Percentiles rank a stretch among this genome's conserved stretches.
Conservation (phyloP, 2,797 vertebrate species). For the Premnoplex brunnescens region DNA sequence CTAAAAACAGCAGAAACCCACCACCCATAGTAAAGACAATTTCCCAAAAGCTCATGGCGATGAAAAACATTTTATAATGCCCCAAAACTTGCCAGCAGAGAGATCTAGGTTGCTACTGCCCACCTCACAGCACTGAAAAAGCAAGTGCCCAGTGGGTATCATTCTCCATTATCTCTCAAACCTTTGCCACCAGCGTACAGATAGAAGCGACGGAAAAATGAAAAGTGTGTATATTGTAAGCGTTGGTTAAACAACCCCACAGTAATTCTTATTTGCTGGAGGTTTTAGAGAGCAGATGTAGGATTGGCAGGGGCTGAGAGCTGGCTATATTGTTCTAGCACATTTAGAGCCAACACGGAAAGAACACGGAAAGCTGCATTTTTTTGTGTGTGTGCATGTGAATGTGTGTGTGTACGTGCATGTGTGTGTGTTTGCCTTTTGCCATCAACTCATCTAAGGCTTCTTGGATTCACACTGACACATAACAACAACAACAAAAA, state of each 20-base stretch:
- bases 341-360: conserved; percentile 76
- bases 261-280: conserved; percentile 87
- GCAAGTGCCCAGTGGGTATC: conserved; percentile 68
- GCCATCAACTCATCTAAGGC: conserved; percentile 61
- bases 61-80: conserved; percentile 75
- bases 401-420: conserved; percentile 14
- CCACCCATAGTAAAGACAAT: conserved; percentile 33
- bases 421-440: conserved; percentile 38
- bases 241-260: conserved; percentile 83
- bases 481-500: conserved; percentile 37
- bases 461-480: conserved; percentile 78
- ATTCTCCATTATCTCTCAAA: conserved; percentile 79
- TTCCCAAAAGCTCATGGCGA: conserved; percentile 70
- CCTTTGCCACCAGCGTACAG: conserved; percentile 78
- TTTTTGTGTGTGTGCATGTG: not conserved
- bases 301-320: conserved; percentile 80
- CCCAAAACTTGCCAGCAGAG: conserved; percentile 68
- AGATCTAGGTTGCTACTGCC: conserved; percentile 62
- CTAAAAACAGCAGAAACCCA: not conserved
- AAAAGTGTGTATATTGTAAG: conserved; percentile 83
- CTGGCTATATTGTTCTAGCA: conserved; percentile 80
- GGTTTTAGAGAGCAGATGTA: conserved; percentile 87
- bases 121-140: conserved; percentile 48
- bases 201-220: conserved; percentile 67
- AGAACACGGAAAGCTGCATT: conserved; percentile 76